A percentile compares a stretch with the other conserved stretches of the same genome.
Evolutionary conservation across 2,113 vertebrate species (phyloP).

Genomic region (Serilophus lunatus): DNA sequence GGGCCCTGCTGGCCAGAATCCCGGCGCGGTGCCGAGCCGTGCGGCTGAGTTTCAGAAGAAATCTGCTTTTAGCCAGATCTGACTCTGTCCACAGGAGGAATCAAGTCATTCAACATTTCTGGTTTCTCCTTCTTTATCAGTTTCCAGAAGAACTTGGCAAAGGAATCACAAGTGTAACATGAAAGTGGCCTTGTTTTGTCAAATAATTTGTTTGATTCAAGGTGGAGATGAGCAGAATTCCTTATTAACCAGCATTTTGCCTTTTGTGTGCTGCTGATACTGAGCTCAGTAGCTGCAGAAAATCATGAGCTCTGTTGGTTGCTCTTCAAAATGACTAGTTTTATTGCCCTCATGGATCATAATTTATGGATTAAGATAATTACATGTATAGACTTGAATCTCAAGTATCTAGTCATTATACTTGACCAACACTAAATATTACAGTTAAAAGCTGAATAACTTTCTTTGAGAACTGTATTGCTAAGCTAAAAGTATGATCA

Average conservation of each 20-base stretch:
- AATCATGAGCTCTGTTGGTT: conserved; percentile 1
- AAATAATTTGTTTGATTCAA: not conserved
- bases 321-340: conserved; percentile 5
- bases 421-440: not conserved
- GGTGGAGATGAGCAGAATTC: not conserved
- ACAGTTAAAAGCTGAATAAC: not conserved
- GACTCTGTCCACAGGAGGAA: not conserved
- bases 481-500: not conserved
- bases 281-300: not conserved
- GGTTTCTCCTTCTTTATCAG: not conserved
- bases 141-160: not conserved
- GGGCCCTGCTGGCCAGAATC: too few species aligned
- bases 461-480: not conserved
- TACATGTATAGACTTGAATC: not conserved
- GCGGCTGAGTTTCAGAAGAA: conserved; percentile 12
- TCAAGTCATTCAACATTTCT: not conserved
- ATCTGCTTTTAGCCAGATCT: not conserved
- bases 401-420: not conserved
- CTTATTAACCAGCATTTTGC: not conserved
- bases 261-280: not conserved
- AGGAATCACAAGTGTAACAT: not conserved
- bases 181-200: not conserved
- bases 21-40: too few species aligned
- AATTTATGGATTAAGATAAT: conserved; percentile 28
- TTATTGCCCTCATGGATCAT: not conserved